A percentile compares a stretch with the other conserved stretches of the same genome.
Evolutionary conservation across 2,888 invertebrate genomes (phyloP).

Genomic region (Bembecia ichneumoniformis): DNA sequence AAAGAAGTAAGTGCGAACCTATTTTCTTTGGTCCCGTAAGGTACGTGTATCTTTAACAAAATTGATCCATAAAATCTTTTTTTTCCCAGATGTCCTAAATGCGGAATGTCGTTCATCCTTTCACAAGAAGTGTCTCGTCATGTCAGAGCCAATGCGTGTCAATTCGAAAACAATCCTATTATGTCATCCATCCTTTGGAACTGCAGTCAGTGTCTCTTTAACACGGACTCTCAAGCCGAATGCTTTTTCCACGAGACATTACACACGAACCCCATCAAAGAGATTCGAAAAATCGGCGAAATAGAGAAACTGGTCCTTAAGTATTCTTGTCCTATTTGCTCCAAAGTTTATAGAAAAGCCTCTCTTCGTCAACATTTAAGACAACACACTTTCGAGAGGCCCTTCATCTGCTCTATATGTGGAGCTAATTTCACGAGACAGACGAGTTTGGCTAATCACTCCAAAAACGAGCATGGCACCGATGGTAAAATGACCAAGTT

Average conservation of each 20-base stretch:
- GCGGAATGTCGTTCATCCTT: constrained; percentile 78
- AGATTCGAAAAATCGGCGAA: constrained; percentile 26
- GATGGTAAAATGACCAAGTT: constrained; percentile 15
- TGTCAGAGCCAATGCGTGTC: constrained; percentile 74
- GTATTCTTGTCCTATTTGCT: constrained; percentile 79
- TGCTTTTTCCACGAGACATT: constrained; percentile 80
- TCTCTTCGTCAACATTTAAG: constrained; percentile 80
- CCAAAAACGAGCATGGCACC: constrained; percentile 60
- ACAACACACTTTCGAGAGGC: constrained; percentile 81
- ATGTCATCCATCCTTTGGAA: constrained; percentile 52
- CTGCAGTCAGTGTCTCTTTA: constrained; percentile 75
- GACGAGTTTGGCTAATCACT: constrained; percentile 76
- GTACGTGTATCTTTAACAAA: too few relatives aligned
- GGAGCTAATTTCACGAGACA: constrained; percentile 76
- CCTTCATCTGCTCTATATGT: constrained; percentile 77
- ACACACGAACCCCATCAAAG: constrained; percentile 64
- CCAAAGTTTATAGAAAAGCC: constrained; percentile 75
- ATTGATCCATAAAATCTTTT: neutral
- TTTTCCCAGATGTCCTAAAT: constrained; percentile 77
- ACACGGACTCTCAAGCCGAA: constrained; percentile 78
- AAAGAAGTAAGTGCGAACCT: constrained; percentile 64
- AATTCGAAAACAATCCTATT: constrained; percentile 32
- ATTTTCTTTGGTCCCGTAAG: neutral
- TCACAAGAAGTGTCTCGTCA: constrained; percentile 84
- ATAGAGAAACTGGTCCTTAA: constrained; percentile 46